Evolutionary conservation across 2,797 vertebrate genomes (phyloP).

Genomic region (Denticeps clupeoides): DNA sequence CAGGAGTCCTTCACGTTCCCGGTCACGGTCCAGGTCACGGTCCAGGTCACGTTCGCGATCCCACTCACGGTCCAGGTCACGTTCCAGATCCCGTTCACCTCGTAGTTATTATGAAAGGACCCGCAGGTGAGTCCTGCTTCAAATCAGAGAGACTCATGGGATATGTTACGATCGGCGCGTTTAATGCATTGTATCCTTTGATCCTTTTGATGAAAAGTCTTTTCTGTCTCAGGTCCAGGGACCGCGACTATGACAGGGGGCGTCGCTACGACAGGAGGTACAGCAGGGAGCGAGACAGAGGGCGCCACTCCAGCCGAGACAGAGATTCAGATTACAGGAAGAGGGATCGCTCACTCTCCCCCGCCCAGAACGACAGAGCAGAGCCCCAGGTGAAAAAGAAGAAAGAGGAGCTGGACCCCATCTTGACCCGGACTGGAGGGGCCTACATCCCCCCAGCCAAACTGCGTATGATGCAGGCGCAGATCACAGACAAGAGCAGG

Average conservation of each 20-base stretch:
- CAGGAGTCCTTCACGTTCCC: neutral
- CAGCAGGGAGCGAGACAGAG: constrained; percentile 26
- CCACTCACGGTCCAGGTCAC: constrained; percentile 15
- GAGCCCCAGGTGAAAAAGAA: constrained; percentile 78
- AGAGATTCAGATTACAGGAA: constrained; percentile 43
- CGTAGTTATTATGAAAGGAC: constrained; percentile 34
- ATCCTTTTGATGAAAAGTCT: too few relatives aligned
- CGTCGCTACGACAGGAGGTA: constrained; percentile 9
- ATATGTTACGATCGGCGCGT: too few relatives aligned
- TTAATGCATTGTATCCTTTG: neutral
- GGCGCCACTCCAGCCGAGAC: constrained; percentile 51
- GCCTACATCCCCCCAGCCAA: constrained; percentile 95
- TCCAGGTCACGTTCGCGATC: constrained; percentile 20
- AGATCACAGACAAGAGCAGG: constrained; percentile 97
- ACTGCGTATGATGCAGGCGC: constrained; percentile 94
- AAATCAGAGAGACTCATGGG: too few relatives aligned
- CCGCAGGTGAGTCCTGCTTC: constrained; percentile 22
- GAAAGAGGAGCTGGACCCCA: constrained; percentile 87
- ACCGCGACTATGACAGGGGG: constrained; percentile 10
- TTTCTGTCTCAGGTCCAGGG: constrained; percentile 20
- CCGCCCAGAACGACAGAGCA: constrained; percentile 44
- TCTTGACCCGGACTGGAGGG: constrained; percentile 88
- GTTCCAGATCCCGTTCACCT: constrained; percentile 34
- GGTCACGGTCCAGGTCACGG: constrained; percentile 20
- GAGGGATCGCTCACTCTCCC: constrained; percentile 58